Evolutionary conservation across 2,113 vertebrate genomes (phyloP).

Genomic region (Antechinus stuartii): DNA sequence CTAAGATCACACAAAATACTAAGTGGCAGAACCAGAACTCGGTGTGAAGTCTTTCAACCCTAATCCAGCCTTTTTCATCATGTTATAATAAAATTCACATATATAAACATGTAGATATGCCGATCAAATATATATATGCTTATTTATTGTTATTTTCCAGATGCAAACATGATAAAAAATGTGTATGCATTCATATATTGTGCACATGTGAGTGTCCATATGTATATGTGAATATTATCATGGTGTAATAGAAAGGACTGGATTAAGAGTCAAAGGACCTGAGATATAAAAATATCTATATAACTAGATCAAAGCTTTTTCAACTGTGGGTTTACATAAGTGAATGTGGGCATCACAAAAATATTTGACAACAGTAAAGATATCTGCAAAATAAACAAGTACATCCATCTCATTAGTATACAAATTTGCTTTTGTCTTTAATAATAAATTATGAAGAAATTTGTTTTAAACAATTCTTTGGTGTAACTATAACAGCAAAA

Average conservation of each 20-base stretch:
- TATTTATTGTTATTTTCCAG: neutral
- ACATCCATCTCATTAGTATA: no score
- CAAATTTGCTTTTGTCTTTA: no score
- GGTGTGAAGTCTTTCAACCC: neutral
- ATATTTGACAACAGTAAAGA: no score
- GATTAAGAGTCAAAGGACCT: neutral
- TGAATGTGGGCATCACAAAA: no score
- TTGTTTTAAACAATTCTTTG: no score
- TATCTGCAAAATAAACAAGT: no score
- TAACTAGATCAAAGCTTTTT: no score
- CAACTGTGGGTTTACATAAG: no score
- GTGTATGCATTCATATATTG: no score
- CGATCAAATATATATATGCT: neutral
- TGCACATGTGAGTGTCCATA: neutral
- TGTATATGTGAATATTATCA: neutral
- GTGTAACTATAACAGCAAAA: no score
- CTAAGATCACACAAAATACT: neutral
- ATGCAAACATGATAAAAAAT: neutral
- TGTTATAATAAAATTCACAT: neutral
- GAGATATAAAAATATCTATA: neutral
- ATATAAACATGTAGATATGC: neutral
- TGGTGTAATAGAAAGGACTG: neutral
- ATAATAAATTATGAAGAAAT: no score
- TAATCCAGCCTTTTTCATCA: neutral
- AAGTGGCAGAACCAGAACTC: neutral